phyloP scores from a whole-genome alignment of 2,797 vertebrate species.

The Clarias pachynema region DNA sequence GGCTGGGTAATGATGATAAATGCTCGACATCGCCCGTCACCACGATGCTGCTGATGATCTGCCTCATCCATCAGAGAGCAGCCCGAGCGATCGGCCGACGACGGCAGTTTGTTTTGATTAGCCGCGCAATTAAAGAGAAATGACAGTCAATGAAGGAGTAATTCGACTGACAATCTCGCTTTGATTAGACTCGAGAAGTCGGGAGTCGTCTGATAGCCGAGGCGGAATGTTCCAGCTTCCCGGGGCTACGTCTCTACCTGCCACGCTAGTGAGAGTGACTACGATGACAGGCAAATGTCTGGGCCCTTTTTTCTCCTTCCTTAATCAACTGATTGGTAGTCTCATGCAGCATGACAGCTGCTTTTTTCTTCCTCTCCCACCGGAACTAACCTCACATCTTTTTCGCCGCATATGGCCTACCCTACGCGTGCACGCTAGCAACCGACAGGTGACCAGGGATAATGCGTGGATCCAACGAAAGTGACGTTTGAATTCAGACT shows the following conservation, averaged over 20 bases:
- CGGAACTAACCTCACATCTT: not conserved
- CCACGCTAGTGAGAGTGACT: conserved; percentile 41
- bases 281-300: conserved; percentile 48
- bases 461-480: too few species aligned
- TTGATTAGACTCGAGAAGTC: conserved; percentile 61
- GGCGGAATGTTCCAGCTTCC: conserved; percentile 27
- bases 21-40: conserved; percentile 47
- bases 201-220: conserved; percentile 40
- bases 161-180: conserved; percentile 67
- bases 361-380: conserved; percentile 7
- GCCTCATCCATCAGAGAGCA: conserved; percentile 62
- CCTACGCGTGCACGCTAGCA: not conserved
- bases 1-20: conserved; percentile 59
- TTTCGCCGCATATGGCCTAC: not conserved
- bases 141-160: conserved; percentile 72
- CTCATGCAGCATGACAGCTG: conserved; percentile 46
- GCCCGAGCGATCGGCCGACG: conserved; percentile 60
- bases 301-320: conserved; percentile 24
- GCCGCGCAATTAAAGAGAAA: conserved; percentile 72
- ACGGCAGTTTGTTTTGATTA: conserved; percentile 76
- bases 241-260: conserved; percentile 20
- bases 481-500: not conserved
- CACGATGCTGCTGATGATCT: conserved; percentile 61
- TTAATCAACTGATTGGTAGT: conserved; percentile 53
- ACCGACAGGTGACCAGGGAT: not conserved